Base-by-base conservation (phyloP, 2,797 vertebrate genomes). In the Falco naumanni region DNA sequence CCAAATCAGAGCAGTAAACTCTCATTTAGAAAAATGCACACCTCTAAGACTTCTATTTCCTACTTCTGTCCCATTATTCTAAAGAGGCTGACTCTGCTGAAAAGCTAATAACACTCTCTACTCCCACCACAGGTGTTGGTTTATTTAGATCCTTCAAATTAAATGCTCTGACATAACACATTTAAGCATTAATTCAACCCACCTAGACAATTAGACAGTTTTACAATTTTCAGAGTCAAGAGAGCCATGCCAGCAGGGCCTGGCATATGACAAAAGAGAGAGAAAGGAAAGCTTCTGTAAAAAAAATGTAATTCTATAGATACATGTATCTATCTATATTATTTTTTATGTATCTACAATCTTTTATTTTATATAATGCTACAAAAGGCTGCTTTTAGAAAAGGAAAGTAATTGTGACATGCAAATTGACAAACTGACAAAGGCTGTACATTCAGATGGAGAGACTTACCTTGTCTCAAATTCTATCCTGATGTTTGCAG, bases 321-420 rank as follows among this genome's bases (percentile, higher is more conserved):
- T 8, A 0, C 12, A 7, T 37, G 2, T 28, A 34, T 11, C 16
- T 22, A 28, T 16, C 15, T 51, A 14, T 71, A 10, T 57, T 18
- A 24, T 56, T 39, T 84, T 2, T 47, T 37, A 22, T 15, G 9
- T 19, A 28, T 2, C 39, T 24, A 79, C 51, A 87, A 81, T 89
- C 7, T 25, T 64, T 39, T 48, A 3, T 15, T 50, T 37, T 48
- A 63, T 75, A 72, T 91, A 53, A 83, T 93, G 41, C 15, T 88
- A 43, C 80, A n/a, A 90, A 92, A 71, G 16, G 3, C 29, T 31
- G 26, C 3, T 54, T 14, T 90, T 69, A 87, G 61, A 90, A 89
- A 91, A 89, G 7, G 66, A 93, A 86, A 41, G n/a, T 68, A 88
- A 68, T 51, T 86, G 41, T 96, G 87, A 93, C 56, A 87, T 70